These are phyloP conservation scores for Eumeta japonica DNA, from an alignment of 1,140 invertebrate species.

Conservation along the genomic window DNA sequence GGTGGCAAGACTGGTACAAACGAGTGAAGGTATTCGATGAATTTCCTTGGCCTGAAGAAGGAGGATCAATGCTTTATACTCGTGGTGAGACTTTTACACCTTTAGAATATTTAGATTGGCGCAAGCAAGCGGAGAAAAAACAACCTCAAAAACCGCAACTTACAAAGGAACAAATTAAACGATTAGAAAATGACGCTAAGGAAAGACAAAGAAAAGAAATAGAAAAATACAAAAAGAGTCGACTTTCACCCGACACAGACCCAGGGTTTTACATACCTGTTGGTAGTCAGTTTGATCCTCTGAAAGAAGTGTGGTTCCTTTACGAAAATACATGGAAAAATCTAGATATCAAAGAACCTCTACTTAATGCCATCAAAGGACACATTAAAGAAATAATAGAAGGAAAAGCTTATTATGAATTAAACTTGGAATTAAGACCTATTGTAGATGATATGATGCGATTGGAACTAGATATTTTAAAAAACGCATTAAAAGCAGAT, in stretches of 20 bases:
- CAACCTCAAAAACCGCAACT: conserved; percentile 14
- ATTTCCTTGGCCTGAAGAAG: conserved; percentile 39
- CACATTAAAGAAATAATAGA: conserved; percentile 34
- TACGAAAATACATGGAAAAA: conserved; percentile 41
- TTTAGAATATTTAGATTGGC: conserved; percentile 42
- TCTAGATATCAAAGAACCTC: conserved; percentile 24
- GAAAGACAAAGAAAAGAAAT: conserved; percentile 33
- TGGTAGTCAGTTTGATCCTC: conserved; percentile 18
- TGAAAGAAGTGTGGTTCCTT: conserved; percentile 25
- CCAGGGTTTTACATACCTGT: conserved; percentile 36
- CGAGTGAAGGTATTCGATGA: conserved; percentile 36
- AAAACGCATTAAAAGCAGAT: conserved; percentile 32
- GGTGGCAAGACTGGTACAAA: conserved; percentile 62
- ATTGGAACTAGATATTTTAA: conserved; percentile 34
- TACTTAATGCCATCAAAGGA: conserved; percentile 30
- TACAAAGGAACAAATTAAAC: conserved; percentile 33
- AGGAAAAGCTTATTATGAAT: conserved; percentile 33
- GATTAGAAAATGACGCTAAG: conserved; percentile 29
- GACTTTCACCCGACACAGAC: conserved; percentile 41
- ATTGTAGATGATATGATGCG: conserved; percentile 40
- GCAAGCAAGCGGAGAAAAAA: conserved; percentile 29
- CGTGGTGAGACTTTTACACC: conserved; percentile 43
- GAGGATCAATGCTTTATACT: conserved; percentile 44
- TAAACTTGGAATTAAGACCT: conserved; percentile 32
- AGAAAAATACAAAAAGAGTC: conserved; percentile 34